Percentiles rank a stretch among this genome's conserved stretches.
phyloP scores from a whole-genome alignment of 2,888 invertebrate species.

The Nymphalis c-album region DNA sequence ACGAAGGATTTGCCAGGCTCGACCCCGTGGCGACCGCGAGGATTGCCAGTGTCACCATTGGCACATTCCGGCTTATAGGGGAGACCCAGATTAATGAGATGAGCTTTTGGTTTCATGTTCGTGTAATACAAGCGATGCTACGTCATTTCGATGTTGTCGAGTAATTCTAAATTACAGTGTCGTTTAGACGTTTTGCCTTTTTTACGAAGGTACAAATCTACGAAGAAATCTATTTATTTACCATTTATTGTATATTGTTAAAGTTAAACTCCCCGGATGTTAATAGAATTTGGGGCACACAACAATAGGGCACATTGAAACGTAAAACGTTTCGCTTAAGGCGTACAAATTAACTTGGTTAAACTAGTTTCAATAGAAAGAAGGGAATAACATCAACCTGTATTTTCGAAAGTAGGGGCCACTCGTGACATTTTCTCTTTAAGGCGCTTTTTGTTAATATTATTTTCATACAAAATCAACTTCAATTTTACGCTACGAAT shows the following conservation, averaged over 20 bases:
- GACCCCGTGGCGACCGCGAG: constrained; percentile 53
- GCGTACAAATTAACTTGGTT: constrained; percentile 56
- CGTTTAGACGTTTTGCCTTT: not conserved
- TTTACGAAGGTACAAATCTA: not conserved
- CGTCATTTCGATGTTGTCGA: constrained; percentile 1
- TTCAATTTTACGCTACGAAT: constrained; percentile 44
- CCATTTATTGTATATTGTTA: constrained; percentile 46
- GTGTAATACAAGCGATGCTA: constrained; percentile 36
- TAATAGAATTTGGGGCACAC: constrained; percentile 62
- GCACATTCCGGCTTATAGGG: constrained; percentile 73
- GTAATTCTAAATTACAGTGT: not conserved
- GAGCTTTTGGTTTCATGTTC: constrained; percentile 41
- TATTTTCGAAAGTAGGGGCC: constrained; percentile 16
- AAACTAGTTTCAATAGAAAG: constrained; percentile 36
- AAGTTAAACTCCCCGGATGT: constrained; percentile 60
- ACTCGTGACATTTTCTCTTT: constrained; percentile 37
- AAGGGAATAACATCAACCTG: constrained; percentile 29
- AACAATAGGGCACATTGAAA: constrained; percentile 68
- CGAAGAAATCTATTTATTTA: constrained; percentile 49
- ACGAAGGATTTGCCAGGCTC: constrained; percentile 69
- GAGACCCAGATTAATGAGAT: constrained; percentile 77
- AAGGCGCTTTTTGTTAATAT: constrained; percentile 15
- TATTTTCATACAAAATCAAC: constrained; percentile 23
- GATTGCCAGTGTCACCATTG: constrained; percentile 74
- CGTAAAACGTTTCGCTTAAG: constrained; percentile 65